Evolutionary conservation across 2,797 vertebrate species (phyloP).

Genomic region (Ibycter americanus): DNA sequence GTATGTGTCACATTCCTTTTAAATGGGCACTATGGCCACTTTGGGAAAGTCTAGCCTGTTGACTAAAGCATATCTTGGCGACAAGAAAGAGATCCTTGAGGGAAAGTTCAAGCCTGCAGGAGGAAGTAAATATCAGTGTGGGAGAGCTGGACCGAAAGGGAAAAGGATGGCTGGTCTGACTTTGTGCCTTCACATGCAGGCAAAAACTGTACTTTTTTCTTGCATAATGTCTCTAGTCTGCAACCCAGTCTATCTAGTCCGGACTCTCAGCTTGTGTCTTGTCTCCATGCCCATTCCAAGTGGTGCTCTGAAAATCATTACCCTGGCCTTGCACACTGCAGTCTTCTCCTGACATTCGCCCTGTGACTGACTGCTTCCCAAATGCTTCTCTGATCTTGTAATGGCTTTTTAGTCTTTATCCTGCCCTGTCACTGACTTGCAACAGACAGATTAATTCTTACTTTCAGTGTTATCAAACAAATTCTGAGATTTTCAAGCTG

Average conservation of each 20-base stretch:
- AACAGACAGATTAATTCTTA: neutral
- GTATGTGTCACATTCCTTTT: neutral
- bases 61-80: neutral
- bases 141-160: neutral
- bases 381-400: neutral
- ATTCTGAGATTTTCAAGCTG: neutral
- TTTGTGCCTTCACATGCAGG: neutral
- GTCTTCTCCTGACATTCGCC: neutral
- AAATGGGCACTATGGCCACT: neutral
- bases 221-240: neutral
- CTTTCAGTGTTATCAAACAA: neutral
- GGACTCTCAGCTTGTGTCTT: neutral
- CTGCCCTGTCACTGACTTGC: neutral
- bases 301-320: neutral
- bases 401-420: neutral
- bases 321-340: neutral
- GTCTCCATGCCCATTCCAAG: neutral
- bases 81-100: neutral
- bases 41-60: neutral
- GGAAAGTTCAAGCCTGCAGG: neutral
- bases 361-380: neutral
- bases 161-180: neutral
- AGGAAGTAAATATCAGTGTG: neutral
- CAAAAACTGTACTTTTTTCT: neutral
- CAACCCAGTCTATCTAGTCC: neutral